Evolutionary conservation across 1,140 invertebrate genomes (phyloP).

Genomic region (honey bee (Apis mellifera)): Amel_HAv3.1 CM009941.2:11577501-11578000

Average conservation of each 20-base stretch:
- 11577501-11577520: background rate
- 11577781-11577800: no score
- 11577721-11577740: conserved; percentile 28
- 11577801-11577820: background rate
- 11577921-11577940: no score
- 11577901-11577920: no score
- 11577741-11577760: background rate
- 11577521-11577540: conserved; percentile 18
- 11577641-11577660: conserved; percentile 20
- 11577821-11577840: no score
- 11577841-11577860: background rate
- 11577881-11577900: no score
- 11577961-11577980: no score
- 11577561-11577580: background rate
- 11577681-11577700: conserved; percentile 12
- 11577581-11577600: background rate
- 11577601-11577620: background rate
- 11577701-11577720: conserved; percentile 5
- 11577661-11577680: conserved; percentile 9
- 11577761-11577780: background rate
- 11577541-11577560: background rate
- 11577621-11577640: background rate
- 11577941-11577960: no score
- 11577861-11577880: no score
- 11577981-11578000: no score